These are phyloP conservation scores for Drosophila niveifrons DNA, from an alignment of 2,888 invertebrate species.

Conservation along the genomic window DNA sequence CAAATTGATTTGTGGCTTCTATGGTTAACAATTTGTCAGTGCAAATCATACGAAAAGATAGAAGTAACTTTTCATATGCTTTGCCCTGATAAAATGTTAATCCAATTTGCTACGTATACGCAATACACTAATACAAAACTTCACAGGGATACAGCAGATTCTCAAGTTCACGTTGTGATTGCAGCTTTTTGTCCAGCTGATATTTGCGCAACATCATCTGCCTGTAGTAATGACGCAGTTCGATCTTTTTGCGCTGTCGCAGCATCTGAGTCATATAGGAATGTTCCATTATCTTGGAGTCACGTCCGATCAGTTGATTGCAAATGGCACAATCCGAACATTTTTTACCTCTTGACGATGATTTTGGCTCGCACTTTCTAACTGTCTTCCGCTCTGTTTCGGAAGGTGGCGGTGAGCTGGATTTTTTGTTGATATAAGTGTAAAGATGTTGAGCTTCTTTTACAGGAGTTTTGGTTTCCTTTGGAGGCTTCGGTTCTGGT, in stretches of 20 bases:
- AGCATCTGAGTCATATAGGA: slow-evolving; percentile 46
- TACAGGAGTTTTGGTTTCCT: too few species aligned
- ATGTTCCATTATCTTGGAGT: background rate
- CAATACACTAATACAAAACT: background rate
- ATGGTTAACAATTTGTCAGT: background rate
- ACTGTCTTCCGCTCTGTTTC: background rate
- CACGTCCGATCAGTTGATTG: background rate
- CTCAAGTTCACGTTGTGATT: background rate
- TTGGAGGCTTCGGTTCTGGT: too few species aligned
- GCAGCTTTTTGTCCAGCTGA: background rate
- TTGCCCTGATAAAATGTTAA: background rate
- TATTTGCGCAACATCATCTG: slow-evolving; percentile 21
- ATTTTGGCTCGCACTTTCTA: background rate
- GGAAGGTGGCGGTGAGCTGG: background rate
- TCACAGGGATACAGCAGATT: background rate
- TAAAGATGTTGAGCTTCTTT: too few species aligned
- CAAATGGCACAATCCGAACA: slow-evolving; percentile 20
- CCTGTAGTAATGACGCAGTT: slow-evolving; percentile 46
- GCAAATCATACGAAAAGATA: slow-evolving; percentile 20
- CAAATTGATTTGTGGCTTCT: background rate
- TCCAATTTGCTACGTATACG: background rate
- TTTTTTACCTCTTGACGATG: background rate
- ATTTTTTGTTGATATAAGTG: too few species aligned
- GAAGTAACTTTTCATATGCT: slow-evolving; percentile 1
- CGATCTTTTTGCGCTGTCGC: slow-evolving; percentile 21